A percentile compares a stretch with the other conserved stretches of the same genome.
Evolutionary conservation across 2,797 vertebrate genomes (phyloP).

Genomic region (Galago senegalensis): DNA sequence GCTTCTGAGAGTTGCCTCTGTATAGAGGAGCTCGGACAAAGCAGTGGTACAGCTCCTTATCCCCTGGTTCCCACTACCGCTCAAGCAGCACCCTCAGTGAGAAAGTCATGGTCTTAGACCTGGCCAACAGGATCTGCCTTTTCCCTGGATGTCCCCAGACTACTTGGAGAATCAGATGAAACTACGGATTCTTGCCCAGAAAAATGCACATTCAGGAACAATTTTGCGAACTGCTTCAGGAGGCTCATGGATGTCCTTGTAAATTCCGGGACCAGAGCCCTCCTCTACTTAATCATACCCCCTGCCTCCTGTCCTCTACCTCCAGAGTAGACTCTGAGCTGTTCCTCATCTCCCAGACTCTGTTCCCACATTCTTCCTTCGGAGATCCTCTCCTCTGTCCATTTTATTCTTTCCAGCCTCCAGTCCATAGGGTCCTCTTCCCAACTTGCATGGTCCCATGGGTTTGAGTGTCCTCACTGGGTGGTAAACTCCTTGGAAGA

Average conservation of each 20-base stretch:
- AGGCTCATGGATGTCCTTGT: neutral
- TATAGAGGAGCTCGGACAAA: neutral
- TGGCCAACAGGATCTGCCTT: neutral
- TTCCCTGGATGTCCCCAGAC: neutral
- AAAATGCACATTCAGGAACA: neutral
- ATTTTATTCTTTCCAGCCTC: neutral
- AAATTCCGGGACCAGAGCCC: neutral
- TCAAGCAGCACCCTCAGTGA: neutral
- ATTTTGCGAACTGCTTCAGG: neutral
- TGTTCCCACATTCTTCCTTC: accelerated
- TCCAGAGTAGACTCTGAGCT: neutral
- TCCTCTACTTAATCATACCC: too few relatives aligned
- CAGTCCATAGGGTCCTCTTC: neutral
- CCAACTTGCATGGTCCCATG: accelerated
- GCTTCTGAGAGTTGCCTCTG: neutral
- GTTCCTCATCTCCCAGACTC: neutral
- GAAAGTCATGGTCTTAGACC: too few relatives aligned
- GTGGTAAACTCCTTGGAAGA: neutral
- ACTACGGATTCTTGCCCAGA: neutral
- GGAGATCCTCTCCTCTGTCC: accelerated
- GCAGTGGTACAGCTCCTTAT: accelerated
- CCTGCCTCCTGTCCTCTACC: accelerated
- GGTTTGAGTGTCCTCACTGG: neutral
- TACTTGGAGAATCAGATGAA: neutral
- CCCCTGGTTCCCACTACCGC: neutral